phyloP scores from a whole-genome alignment of 1,140 invertebrate genomes.

The Drosophila ercepeae region DNA sequence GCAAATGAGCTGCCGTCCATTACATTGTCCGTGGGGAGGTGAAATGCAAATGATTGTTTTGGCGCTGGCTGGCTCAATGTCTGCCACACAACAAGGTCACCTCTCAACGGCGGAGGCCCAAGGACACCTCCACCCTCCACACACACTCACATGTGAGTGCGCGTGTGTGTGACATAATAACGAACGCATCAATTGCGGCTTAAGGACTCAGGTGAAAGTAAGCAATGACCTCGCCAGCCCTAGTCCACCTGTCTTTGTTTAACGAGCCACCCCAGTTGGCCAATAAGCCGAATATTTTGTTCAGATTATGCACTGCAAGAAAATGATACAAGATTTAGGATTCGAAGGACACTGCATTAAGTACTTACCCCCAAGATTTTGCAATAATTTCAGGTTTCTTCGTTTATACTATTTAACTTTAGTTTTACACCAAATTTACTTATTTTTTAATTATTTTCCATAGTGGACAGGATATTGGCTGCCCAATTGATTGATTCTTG shows the following conservation, averaged over 20 bases:
- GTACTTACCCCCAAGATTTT: too few relatives aligned
- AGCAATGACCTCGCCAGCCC: slow-evolving; percentile 34
- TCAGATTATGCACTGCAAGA: neutral
- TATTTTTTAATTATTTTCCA: neutral
- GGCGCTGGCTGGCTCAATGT: slow-evolving; percentile 45
- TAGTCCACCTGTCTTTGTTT: slow-evolving; percentile 22
- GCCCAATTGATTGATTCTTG: neutral
- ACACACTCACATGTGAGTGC: neutral
- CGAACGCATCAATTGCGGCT: slow-evolving; percentile 46
- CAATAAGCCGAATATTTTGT: slow-evolving; percentile 2
- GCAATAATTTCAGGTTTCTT: too few relatives aligned
- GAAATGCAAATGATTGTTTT: slow-evolving; percentile 74
- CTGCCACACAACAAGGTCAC: slow-evolving; percentile 54
- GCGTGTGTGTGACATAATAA: slow-evolving; percentile 4
- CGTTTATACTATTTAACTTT: too few relatives aligned
- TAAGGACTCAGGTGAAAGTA: slow-evolving; percentile 48
- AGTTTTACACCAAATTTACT: too few relatives aligned
- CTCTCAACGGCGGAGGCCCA: slow-evolving; percentile 12
- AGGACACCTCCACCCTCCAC: slow-evolving; percentile 20
- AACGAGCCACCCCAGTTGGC: slow-evolving; percentile 24
- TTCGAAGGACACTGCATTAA: too few relatives aligned
- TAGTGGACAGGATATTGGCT: neutral
- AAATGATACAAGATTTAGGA: neutral
- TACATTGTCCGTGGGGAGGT: slow-evolving; percentile 64
- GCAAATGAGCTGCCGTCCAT: slow-evolving; percentile 75